A percentile compares a stretch with the other conserved stretches of the same genome.
Conservation (phyloP, 2,888 invertebrate genomes). For the Bombyx huttoni region DNA sequence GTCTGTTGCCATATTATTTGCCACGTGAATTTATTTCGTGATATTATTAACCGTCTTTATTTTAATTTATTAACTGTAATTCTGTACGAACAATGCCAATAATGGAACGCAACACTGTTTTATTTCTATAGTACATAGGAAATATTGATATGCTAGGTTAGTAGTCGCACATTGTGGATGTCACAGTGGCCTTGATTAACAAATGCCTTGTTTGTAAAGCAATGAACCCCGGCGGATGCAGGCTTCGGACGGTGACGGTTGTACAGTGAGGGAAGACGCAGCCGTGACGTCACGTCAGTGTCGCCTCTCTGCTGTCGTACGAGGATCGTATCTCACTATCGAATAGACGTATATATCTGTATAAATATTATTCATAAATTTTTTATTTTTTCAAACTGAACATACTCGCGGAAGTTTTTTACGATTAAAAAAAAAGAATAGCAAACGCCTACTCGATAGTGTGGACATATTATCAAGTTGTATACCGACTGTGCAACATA, state of each 20-base stretch:
- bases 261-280: conserved; percentile 1
- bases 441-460: neutral
- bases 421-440: neutral
- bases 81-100: conserved; percentile 44
- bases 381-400: neutral
- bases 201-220: conserved; percentile 54
- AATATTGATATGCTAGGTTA: conserved; percentile 57
- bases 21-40: conserved; percentile 67
- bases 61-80: conserved; percentile 54
- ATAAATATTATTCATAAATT: neutral
- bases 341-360: neutral
- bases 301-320: neutral
- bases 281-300: neutral
- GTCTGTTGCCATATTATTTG: conserved; percentile 70
- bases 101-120: conserved; percentile 27
- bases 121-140: conserved; percentile 35
- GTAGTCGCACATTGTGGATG: conserved; percentile 54
- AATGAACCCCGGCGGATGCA: conserved; percentile 35
- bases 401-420: neutral
- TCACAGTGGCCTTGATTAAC: conserved; percentile 59
- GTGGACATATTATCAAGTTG: conserved; percentile 6
- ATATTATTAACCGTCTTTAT: conserved; percentile 56
- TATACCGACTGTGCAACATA: conserved; percentile 18
- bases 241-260: conserved; percentile 7
- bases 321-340: neutral